A percentile compares a stretch with the other conserved stretches of the same genome.
Evolutionary conservation across 2,113 vertebrate genomes (phyloP).

Genomic region (Neoarius graeffei): DNA sequence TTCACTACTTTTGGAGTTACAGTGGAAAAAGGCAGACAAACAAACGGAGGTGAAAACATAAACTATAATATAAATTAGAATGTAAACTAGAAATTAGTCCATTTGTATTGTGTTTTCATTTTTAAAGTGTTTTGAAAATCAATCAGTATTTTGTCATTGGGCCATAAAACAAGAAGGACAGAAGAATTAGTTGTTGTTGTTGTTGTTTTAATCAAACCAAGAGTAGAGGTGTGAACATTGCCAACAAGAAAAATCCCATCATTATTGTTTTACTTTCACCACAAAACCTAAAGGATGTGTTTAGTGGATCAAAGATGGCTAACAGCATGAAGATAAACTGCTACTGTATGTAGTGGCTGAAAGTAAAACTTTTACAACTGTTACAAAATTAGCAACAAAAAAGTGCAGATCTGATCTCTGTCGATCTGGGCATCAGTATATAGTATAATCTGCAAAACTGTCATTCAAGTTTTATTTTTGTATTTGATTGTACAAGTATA

Average conservation of each 20-base stretch:
- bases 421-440: too few relatives aligned
- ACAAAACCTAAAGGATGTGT: too few relatives aligned
- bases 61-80: neutral
- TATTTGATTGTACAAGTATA: neutral
- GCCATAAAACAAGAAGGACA: neutral
- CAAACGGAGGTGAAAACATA: too few relatives aligned
- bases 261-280: too few relatives aligned
- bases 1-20: too few relatives aligned
- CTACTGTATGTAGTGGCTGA: neutral
- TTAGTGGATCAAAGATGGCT: too few relatives aligned
- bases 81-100: neutral
- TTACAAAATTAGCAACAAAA: neutral
- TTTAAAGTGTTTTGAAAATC: too few relatives aligned
- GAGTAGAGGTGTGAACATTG: neutral
- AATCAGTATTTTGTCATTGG: neutral
- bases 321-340: too few relatives aligned
- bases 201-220: neutral
- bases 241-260: neutral
- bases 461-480: neutral
- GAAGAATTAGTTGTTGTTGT: neutral
- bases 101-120: neutral
- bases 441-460: neutral
- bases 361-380: too few relatives aligned
- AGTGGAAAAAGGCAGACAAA: too few relatives aligned
- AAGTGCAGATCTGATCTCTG: neutral